phyloP scores from a whole-genome alignment of 2,888 invertebrate species.

The Drosophila neotestacea region DNA sequence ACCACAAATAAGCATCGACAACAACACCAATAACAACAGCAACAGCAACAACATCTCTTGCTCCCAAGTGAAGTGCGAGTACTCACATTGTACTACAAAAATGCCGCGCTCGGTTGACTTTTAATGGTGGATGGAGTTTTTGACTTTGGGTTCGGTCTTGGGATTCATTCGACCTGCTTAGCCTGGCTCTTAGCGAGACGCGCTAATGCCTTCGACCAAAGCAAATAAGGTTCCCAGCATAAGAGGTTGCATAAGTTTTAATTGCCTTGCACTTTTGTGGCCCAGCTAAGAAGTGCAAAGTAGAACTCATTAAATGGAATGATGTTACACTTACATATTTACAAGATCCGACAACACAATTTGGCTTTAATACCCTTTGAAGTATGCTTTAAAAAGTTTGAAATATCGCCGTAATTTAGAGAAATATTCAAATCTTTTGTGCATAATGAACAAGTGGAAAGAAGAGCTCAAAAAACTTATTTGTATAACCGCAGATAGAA shows the following conservation, averaged over 20 bases:
- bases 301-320: constrained; percentile 10
- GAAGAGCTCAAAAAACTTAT: not conserved
- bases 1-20: constrained; percentile 55
- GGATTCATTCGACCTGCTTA: constrained; percentile 5
- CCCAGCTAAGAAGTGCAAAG: constrained; percentile 5
- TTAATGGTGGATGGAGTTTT: constrained; percentile 74
- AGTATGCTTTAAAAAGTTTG: constrained; percentile 43
- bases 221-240: constrained; percentile 45
- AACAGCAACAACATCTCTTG: constrained; percentile 30
- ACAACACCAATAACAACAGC: constrained; percentile 24
- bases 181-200: constrained; percentile 28
- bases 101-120: constrained; percentile 77
- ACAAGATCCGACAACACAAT: not conserved
- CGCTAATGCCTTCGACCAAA: constrained; percentile 49
- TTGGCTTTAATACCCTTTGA: constrained; percentile 10
- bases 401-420: not conserved
- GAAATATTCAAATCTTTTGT: not conserved
- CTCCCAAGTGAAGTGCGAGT: constrained; percentile 51
- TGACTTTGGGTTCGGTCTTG: constrained; percentile 21
- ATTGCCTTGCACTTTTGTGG: constrained; percentile 46
- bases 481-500: too few species aligned
- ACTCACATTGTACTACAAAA: constrained; percentile 68
- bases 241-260: constrained; percentile 55
- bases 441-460: not conserved
- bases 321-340: not conserved